These are phyloP conservation scores for Micoletzkya japonica DNA, from an alignment of 2,888 invertebrate species.

Conservation along the genomic window DNA sequence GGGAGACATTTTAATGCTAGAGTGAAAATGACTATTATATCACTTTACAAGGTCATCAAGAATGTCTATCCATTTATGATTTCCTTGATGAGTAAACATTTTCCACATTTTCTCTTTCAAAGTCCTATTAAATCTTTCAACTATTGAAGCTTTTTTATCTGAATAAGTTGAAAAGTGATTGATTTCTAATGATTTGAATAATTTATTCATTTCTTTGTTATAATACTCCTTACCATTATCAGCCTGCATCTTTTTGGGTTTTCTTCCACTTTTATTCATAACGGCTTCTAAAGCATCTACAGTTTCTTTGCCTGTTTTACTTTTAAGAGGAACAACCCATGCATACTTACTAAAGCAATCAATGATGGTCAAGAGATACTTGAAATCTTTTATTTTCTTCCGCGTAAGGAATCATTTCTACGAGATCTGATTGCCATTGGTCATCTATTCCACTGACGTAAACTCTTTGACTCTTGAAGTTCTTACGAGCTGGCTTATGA, in stretches of 20 bases:
- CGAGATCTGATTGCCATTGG: constrained; percentile 48
- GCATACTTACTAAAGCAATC: constrained; percentile 45
- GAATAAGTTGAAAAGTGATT: constrained; percentile 38
- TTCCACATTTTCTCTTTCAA: constrained; percentile 42
- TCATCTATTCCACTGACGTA: constrained; percentile 37
- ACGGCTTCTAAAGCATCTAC: constrained; percentile 39
- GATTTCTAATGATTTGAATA: constrained; percentile 39
- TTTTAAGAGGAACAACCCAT: constrained; percentile 41
- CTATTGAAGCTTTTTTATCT: constrained; percentile 42
- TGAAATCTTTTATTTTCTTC: constrained; percentile 41
- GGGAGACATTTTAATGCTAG: constrained; percentile 40
- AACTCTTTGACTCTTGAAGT: constrained; percentile 39
- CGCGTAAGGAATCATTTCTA: constrained; percentile 44
- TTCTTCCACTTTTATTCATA: constrained; percentile 38
- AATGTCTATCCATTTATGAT: constrained; percentile 43
- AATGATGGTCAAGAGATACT: constrained; percentile 32
- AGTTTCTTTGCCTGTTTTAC: constrained; percentile 45
- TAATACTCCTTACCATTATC: constrained; percentile 46
- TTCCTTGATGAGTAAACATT: constrained; percentile 40
- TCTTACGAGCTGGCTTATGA: constrained; percentile 43
- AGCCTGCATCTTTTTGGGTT: constrained; percentile 43
- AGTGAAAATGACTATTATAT: constrained; percentile 45
- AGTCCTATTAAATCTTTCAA: constrained; percentile 43
- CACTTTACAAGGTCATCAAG: constrained; percentile 34
- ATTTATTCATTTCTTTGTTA: constrained; percentile 34